Conservation (phyloP, 2,888 invertebrate genomes). For the Cantharis flavilabris region DNA sequence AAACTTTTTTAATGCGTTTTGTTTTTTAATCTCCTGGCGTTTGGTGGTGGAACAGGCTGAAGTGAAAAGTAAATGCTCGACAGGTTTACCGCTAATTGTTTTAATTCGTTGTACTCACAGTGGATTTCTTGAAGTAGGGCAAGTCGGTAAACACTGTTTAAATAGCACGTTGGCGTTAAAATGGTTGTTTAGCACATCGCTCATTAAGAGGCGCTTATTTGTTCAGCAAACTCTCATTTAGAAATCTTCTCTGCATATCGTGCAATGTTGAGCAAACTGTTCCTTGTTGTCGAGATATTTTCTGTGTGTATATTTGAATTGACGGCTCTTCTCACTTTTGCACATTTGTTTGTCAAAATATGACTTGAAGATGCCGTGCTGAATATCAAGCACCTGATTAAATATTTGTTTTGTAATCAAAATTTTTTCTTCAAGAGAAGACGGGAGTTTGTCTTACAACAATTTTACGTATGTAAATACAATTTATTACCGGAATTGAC, state of each 20-base stretch:
- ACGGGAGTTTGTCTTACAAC: neutral
- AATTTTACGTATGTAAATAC: neutral
- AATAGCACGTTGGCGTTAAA: slow-evolving; percentile 41
- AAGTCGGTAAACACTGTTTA: slow-evolving; percentile 45
- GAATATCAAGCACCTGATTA: slow-evolving; percentile 2
- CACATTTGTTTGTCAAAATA: slow-evolving; percentile 7
- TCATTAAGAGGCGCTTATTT: slow-evolving; percentile 31
- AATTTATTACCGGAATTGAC: neutral
- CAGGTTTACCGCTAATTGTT: slow-evolving; percentile 49
- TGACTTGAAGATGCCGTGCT: neutral
- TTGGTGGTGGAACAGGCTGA: slow-evolving; percentile 23
- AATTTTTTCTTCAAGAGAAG: neutral
- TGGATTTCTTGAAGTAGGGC: slow-evolving; percentile 41
- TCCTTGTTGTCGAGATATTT: slow-evolving; percentile 27
- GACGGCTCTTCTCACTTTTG: slow-evolving; percentile 3
- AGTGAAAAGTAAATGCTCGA: slow-evolving; percentile 42
- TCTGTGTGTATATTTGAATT: slow-evolving; percentile 16
- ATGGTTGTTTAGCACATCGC: slow-evolving; percentile 38
- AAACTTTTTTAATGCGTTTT: neutral
- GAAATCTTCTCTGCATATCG: slow-evolving; percentile 27
- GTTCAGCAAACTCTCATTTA: slow-evolving; percentile 25
- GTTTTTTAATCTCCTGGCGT: neutral
- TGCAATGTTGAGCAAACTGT: slow-evolving; percentile 23
- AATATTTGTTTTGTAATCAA: slow-evolving; percentile 3
- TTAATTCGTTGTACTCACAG: slow-evolving; percentile 48